phyloP scores from a whole-genome alignment of 2,888 invertebrate species.

The Antheraea assamensis region DNA sequence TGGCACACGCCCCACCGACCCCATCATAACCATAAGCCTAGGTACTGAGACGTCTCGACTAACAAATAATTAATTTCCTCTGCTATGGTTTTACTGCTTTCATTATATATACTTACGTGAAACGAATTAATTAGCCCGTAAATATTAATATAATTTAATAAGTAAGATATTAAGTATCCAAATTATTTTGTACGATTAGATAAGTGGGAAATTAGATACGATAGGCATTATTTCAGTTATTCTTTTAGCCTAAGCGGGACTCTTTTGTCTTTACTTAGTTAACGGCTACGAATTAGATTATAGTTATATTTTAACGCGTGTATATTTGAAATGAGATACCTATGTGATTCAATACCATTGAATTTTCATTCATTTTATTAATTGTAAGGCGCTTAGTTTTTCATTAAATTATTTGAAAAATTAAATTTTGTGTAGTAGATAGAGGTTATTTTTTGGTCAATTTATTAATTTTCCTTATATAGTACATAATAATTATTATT shows the following conservation, averaged over 20 bases:
- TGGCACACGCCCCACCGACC: slow-evolving; percentile 81
- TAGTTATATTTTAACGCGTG: neutral
- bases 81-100: neutral
- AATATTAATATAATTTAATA: neutral
- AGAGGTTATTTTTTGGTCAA: neutral
- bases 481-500: too few relatives aligned
- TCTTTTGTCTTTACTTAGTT: neutral
- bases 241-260: neutral
- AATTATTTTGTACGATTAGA: neutral
- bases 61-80: neutral
- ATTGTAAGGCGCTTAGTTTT: neutral
- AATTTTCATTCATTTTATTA: slow-evolving; percentile 10
- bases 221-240: neutral
- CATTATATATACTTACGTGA: neutral
- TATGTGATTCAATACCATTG: slow-evolving; percentile 15
- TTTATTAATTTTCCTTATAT: neutral
- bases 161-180: neutral
- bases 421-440: neutral
- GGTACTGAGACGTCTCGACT: slow-evolving; percentile 53
- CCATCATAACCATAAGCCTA: slow-evolving; percentile 79
- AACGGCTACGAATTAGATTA: neutral
- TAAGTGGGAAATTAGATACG: neutral
- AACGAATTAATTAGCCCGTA: slow-evolving; percentile 2
- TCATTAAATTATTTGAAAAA: neutral
- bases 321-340: slow-evolving; percentile 12